Base-by-base conservation (phyloP, 1,140 invertebrate genomes). In the Drosophila sp. region DNA sequence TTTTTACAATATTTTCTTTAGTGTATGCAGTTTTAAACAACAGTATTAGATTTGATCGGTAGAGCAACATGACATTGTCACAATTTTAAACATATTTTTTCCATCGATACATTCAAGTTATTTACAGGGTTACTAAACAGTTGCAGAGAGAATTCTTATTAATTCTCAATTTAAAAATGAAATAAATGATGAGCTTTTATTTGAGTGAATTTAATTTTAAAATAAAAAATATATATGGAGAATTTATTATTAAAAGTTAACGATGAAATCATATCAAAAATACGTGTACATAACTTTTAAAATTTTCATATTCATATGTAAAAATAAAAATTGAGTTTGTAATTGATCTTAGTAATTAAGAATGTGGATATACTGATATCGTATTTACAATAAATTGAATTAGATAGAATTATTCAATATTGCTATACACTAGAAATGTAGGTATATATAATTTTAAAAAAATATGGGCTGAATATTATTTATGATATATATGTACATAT, bases 361-460 rank as follows among this genome's bases (percentile, higher is more conserved):
- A 59, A 27, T 13, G 13, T 46, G 2, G 9, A 34, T 59, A 59
- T 29, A 45, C 9, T 14, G 32, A 36, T 14, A 34, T 11, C 36
- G 7, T 61, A 61, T 61, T 36, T 61, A 61, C 57, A 61, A 5
- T 25, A 25, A 34, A 59, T 16, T 18, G 25, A 45, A 2, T 32
- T 18, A n/a, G 21, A 11, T 54, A 54, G 14, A 54, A 54, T 36
- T 56, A 41, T 40, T 7, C 7, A 56, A 41, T 56, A 56, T 25
- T 27, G 14, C 36, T 56, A 56, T 40, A n/a, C 7, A 40, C 36
- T 51, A 34, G 14, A 18, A 11, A 1, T 21, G 29, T 38, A 36
- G 2, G 1, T 7, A 14, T 36, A 8, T 43, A 59, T 7, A 36
- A 36, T 34, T 59, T n/a, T n/a, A n/a, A n/a, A 34, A 59, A 36